phyloP scores from a whole-genome alignment of 2,113 vertebrate species.

The Mionectes macconnelli region DNA sequence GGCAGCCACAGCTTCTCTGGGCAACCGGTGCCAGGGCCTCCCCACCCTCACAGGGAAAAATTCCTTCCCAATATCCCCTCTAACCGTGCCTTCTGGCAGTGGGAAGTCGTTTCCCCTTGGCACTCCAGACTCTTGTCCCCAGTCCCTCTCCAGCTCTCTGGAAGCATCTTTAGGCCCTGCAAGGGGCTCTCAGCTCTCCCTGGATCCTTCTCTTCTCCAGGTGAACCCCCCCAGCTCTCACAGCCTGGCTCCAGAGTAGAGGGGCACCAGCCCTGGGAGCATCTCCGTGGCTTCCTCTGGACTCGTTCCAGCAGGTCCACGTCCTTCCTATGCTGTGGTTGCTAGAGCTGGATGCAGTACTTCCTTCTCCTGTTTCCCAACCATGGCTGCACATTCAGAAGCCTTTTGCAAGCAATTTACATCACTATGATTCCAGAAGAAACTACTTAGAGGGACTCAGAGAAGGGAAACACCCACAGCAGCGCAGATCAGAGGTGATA shows the following conservation, averaged over 20 bases:
- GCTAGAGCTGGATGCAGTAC: neutral
- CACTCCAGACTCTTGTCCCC: fast-evolving
- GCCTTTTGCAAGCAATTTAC: neutral
- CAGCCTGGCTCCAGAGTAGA: neutral
- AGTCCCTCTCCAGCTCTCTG: neutral
- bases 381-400: neutral
- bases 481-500: neutral
- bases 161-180: neutral
- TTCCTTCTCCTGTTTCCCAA: neutral
- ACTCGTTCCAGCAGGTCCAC: neutral
- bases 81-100: neutral
- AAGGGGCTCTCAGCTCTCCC: neutral
- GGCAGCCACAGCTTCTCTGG: neutral
- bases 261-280: neutral
- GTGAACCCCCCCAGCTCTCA: neutral
- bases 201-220: neutral
- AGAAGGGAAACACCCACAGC: neutral
- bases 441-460: neutral
- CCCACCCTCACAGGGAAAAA: fast-evolving
- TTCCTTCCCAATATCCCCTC: neutral
- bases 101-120: neutral
- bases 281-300: neutral
- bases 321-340: no score
- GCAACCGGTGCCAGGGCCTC: neutral
- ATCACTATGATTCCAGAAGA: neutral